Percentiles rank a stretch among this genome's conserved stretches.
Conservation (phyloP, 2,888 invertebrate genomes). For the Lithophane ornitopus region DNA sequence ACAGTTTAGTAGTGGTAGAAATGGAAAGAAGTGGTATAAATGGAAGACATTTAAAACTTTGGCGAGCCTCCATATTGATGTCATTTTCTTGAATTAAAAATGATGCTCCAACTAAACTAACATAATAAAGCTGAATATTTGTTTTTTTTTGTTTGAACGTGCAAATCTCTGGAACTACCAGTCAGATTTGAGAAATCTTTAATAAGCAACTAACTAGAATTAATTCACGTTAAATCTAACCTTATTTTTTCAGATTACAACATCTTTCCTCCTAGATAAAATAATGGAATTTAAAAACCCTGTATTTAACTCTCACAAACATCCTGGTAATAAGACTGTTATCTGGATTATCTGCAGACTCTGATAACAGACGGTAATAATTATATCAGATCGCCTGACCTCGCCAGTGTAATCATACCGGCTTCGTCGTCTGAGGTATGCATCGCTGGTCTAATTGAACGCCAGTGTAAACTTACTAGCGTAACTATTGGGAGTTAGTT, state of each 20-base stretch:
- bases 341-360: neutral
- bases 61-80: slow-evolving; percentile 1
- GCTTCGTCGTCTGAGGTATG: neutral
- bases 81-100: slow-evolving; percentile 12
- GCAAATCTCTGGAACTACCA: too few relatives aligned
- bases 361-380: slow-evolving; percentile 12
- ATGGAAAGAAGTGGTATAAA: too few relatives aligned
- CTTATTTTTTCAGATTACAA: neutral
- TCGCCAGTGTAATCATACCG: neutral
- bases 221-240: neutral
- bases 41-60: neutral
- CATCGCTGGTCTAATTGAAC: slow-evolving; percentile 1
- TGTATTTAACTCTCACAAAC: slow-evolving; percentile 1
- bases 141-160: too few relatives aligned
- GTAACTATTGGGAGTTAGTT: neutral
- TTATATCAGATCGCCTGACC: slow-evolving; percentile 5
- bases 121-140: too few relatives aligned
- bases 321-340: slow-evolving; percentile 12
- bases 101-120: neutral
- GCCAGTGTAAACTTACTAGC: neutral
- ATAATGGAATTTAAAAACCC: neutral
- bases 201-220: neutral
- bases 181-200: neutral
- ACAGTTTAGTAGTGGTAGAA: neutral
- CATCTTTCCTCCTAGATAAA: neutral